A percentile compares a stretch with the other conserved stretches of the same genome.
phyloP scores from a whole-genome alignment of 2,797 vertebrate genomes.

The Semaprochilodus insignis region DNA sequence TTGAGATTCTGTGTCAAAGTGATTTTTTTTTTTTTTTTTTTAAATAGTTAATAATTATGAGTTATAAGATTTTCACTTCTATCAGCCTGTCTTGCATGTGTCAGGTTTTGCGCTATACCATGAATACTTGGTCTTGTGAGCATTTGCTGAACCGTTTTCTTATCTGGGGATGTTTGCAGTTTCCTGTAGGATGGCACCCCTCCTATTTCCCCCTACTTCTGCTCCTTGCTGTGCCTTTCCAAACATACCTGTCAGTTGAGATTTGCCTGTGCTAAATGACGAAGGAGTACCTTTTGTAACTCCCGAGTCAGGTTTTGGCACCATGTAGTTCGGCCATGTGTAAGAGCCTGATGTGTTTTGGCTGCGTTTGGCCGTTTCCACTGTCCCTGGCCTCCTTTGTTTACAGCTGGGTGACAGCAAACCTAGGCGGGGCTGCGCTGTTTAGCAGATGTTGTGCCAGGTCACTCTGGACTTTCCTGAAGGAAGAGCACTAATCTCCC shows the following conservation, averaged over 20 bases:
- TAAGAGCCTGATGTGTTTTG: neutral
- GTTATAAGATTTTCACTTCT: too few species aligned
- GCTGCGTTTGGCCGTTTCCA: neutral
- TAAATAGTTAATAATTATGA: too few species aligned
- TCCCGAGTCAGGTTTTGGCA: neutral
- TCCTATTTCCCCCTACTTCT: neutral
- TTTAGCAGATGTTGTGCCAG: neutral
- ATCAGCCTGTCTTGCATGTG: too few species aligned
- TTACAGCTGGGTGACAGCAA: neutral
- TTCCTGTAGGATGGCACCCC: neutral
- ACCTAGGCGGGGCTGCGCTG: neutral
- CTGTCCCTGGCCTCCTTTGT: neutral
- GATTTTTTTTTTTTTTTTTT: too few species aligned
- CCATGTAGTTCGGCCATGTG: neutral
- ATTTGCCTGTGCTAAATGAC: too few species aligned
- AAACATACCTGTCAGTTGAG: neutral
- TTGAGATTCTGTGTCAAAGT: too few species aligned
- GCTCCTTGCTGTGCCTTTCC: neutral
- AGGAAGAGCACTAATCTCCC: neutral
- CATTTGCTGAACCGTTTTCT: neutral
- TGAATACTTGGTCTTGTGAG: neutral
- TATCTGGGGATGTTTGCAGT: neutral
- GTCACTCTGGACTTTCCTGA: conserved; percentile 14
- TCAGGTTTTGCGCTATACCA: neutral
- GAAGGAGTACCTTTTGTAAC: neutral